Evolutionary conservation across 2,888 invertebrate species (phyloP).

Genomic region (Drosophila flavopinicola): DNA sequence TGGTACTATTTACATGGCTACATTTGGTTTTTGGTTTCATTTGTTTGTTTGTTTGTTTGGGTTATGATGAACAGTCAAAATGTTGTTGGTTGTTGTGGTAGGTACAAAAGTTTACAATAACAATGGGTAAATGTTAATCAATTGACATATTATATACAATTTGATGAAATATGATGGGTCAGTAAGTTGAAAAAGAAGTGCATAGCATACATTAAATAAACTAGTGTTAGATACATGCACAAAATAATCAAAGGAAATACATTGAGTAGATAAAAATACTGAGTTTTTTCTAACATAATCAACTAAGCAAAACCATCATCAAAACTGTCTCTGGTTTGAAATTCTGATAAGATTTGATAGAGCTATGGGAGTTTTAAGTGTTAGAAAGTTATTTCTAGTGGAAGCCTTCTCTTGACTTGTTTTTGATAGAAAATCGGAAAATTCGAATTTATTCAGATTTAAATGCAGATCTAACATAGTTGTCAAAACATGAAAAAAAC

Average conservation of each 20-base stretch:
- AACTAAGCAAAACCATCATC: too few species aligned
- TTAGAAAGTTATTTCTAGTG: too few species aligned
- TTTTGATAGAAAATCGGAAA: too few species aligned
- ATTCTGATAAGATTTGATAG: too few species aligned
- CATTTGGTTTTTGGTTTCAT: constrained; percentile 48
- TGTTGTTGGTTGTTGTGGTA: constrained; percentile 58
- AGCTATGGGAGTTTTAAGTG: too few species aligned
- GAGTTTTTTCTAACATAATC: too few species aligned
- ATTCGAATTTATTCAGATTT: too few species aligned
- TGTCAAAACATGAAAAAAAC: too few species aligned
- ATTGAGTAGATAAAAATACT: too few species aligned
- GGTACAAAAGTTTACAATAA: constrained; percentile 77
- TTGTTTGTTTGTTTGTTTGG: constrained; percentile 17
- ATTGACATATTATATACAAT: constrained; percentile 71
- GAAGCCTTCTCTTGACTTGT: too few species aligned
- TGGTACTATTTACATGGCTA: constrained; percentile 82
- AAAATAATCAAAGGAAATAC: constrained; percentile 1
- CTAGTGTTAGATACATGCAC: constrained; percentile 8
- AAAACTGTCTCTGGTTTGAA: too few species aligned
- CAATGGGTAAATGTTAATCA: constrained; percentile 75
- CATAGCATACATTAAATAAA: not conserved
- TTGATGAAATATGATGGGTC: constrained; percentile 47
- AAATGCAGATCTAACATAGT: too few species aligned
- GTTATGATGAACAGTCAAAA: constrained; percentile 69
- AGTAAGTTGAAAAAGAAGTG: constrained; percentile 1